Conservation (phyloP, 2,113 vertebrate species). For the Psittacula cyanocephala region DNA sequence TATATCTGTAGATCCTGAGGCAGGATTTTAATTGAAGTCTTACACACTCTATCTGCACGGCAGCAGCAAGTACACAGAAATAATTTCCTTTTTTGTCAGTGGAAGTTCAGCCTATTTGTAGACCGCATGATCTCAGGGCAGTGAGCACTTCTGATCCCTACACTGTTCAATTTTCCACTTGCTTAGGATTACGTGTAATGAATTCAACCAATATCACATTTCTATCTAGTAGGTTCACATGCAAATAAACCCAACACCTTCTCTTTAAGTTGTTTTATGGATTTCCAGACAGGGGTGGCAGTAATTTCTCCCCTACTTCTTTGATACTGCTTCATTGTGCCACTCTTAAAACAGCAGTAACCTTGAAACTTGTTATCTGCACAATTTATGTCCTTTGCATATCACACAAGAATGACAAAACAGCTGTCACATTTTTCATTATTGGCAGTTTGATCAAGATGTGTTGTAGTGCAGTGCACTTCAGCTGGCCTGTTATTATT, state of each 20-base stretch:
- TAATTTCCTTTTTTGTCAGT: neutral
- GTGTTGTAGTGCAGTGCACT: neutral
- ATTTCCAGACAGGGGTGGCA: neutral
- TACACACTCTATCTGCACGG: neutral
- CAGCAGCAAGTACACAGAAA: neutral
- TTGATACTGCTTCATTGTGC: neutral
- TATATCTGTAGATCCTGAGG: conserved; percentile 1
- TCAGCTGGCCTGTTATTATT: neutral
- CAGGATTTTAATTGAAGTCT: conserved; percentile 39
- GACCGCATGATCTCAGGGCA: neutral
- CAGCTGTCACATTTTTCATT: neutral
- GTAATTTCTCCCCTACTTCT: neutral
- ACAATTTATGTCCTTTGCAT: neutral
- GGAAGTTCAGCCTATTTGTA: neutral
- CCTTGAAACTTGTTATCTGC: neutral
- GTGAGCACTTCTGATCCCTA: neutral
- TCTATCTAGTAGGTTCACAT: neutral
- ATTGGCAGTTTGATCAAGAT: neutral
- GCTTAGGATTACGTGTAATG: neutral
- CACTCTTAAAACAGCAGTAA: neutral
- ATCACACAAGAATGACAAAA: neutral
- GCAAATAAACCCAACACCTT: neutral
- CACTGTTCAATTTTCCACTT: neutral
- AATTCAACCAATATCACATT: neutral
- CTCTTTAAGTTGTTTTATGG: neutral